Base-by-base conservation (phyloP, 2,888 invertebrate genomes). In the Meghimatium bilineatum region DNA sequence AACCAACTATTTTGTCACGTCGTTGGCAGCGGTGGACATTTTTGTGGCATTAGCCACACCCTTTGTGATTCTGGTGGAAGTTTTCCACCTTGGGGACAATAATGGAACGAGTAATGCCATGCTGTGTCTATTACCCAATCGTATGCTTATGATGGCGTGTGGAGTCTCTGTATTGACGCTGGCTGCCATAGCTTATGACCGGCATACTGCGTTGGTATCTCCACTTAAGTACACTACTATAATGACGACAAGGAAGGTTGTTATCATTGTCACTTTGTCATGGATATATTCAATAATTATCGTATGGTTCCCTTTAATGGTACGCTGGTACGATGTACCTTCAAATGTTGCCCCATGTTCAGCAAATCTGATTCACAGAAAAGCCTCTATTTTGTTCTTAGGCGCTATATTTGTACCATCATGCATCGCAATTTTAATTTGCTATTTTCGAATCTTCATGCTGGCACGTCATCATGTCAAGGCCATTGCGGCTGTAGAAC, bases 391-490 rank as follows among this genome's bases (percentile, higher is more conserved):
- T 6, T 94, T 95, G 87, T 93, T 95, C 85, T 95, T 95, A 89
- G 94, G 95, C 92, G 95, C 95, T 38, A 95, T 96, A 71, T 95
- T 95, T 93, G 95, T 95, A 44, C 95, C 95, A 8, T 95, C 95
- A 87, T 95, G 95, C 26, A 89, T 95, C 63, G 94, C 95, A 44
- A 94, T 95, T 20, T 92, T 95, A 72, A 94, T 95, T 71, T 95
- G 95, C 91, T 96, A 96, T 92, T 94, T 95, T 88, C 95, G 95
- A 93, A 95, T 96, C 86, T 95, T 95, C 91, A 93, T 95, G 85
- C 95, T 96, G 52, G 96, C 96, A 23, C 93, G 95, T 84, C 95
- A 95, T 84, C 95, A 96, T 88, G 95, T 95, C 26, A 93, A 95
- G 74, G 95, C 95, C 66, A 95, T 95, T 88, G 95, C 95, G 87